These are phyloP conservation scores for Mactromeris polynyma DNA, from an alignment of 2,888 invertebrate genomes.

Conservation along the genomic window DNA sequence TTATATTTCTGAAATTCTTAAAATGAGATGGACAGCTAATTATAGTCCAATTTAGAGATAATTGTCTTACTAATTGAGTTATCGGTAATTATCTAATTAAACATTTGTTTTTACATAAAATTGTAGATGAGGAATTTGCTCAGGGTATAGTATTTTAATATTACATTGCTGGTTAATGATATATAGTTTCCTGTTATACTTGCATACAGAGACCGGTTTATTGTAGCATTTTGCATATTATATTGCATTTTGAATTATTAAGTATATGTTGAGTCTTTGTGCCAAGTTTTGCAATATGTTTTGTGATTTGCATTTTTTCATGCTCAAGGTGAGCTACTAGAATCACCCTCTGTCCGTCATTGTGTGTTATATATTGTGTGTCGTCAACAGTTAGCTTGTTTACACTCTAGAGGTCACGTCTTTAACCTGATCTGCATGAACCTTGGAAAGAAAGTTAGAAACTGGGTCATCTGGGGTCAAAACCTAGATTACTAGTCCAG, in stretches of 20 bases:
- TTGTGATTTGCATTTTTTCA: background rate
- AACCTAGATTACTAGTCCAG: no score
- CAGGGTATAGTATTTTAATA: constrained; percentile 16
- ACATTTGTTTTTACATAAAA: background rate
- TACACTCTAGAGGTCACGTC: no score
- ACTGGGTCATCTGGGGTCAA: no score
- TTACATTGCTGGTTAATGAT: background rate
- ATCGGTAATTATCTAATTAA: background rate
- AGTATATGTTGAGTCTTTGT: background rate
- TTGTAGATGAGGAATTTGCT: constrained; percentile 20
- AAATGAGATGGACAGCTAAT: no score
- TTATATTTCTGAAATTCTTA: no score
- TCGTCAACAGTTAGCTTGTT: no score
- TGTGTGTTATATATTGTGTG: no score
- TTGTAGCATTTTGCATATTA: background rate
- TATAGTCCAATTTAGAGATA: no score
- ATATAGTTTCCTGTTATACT: background rate
- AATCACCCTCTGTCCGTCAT: no score
- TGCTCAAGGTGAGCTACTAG: background rate
- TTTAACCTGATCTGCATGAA: no score
- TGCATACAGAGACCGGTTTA: background rate
- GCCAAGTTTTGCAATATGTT: background rate
- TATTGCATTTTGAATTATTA: constrained; percentile 2
- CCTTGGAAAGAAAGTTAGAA: no score
- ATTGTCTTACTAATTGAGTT: no score